Conservation (phyloP, 2,797 vertebrate genomes). For the Esox masquinongy region DNA sequence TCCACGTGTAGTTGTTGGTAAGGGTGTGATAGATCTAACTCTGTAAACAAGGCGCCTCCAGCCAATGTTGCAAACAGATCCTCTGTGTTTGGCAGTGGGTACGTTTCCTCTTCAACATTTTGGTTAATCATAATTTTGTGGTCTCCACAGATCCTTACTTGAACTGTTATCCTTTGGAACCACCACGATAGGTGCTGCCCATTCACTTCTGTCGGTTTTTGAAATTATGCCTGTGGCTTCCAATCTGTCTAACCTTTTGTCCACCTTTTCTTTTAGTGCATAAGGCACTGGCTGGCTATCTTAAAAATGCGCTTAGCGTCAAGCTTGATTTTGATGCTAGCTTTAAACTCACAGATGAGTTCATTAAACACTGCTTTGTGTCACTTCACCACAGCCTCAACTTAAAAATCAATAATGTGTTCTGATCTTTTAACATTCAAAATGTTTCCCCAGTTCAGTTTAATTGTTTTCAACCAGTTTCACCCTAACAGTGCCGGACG, state of each 20-base stretch:
- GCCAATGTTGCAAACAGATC: slow-evolving; percentile 20
- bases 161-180: slow-evolving; percentile 12
- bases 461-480: no score
- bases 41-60: not conserved
- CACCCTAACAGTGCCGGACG: no score
- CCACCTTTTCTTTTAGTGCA: slow-evolving; percentile 18
- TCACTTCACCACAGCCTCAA: not conserved
- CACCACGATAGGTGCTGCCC: slow-evolving; percentile 2
- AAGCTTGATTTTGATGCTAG: not conserved
- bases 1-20: slow-evolving; percentile 4
- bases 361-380: slow-evolving; percentile 25
- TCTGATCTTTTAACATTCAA: no score
- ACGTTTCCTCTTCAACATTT: slow-evolving; percentile 4
- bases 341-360: slow-evolving; percentile 17
- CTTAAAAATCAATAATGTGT: not conserved
- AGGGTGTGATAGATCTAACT: slow-evolving; percentile 5
- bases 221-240: slow-evolving; percentile 18
- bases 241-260: slow-evolving; percentile 14
- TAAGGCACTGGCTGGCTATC: slow-evolving; percentile 24
- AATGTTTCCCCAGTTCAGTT: no score
- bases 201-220: slow-evolving; percentile 5
- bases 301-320: slow-evolving; percentile 8
- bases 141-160: slow-evolving; percentile 7
- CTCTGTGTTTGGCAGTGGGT: slow-evolving; percentile 18
- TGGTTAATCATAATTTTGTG: slow-evolving; percentile 19